phyloP scores from a whole-genome alignment of 2,113 vertebrate genomes.

The Anhinga anhinga region DNA sequence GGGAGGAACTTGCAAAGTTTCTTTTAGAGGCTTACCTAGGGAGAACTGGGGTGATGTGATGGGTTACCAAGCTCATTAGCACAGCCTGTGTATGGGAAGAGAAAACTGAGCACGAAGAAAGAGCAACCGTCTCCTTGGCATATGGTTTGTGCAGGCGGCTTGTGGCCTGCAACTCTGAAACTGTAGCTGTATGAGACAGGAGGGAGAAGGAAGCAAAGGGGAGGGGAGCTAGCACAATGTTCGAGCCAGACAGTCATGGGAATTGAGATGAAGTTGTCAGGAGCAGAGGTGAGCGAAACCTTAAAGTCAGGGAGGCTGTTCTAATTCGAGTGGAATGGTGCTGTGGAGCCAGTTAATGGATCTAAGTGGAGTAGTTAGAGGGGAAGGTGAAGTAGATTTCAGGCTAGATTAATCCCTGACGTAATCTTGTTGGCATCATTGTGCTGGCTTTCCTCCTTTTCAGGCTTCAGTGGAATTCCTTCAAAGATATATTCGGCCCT shows the following conservation, averaged over 20 bases:
- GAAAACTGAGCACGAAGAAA: not conserved
- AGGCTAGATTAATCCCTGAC: constrained; percentile 32
- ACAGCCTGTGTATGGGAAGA: not conserved
- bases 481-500: constrained; percentile 15
- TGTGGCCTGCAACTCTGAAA: not conserved
- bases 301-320: not conserved
- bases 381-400: not conserved
- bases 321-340: not conserved
- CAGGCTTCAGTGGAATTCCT: constrained; percentile 21
- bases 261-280: constrained; percentile 13
- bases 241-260: not conserved
- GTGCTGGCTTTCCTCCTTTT: not conserved
- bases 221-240: not conserved
- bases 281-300: not conserved
- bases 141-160: not conserved
- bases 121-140: not conserved
- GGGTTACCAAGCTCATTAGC: not conserved
- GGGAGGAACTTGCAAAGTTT: not conserved
- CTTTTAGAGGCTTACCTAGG: not conserved
- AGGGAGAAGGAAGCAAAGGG: not conserved
- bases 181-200: not conserved
- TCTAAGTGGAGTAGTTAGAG: not conserved
- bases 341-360: not conserved
- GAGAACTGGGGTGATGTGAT: not conserved
- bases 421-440: constrained; percentile 28